Base-by-base conservation (phyloP, 2,888 invertebrate genomes). In the Trisateles emortualis region DNA sequence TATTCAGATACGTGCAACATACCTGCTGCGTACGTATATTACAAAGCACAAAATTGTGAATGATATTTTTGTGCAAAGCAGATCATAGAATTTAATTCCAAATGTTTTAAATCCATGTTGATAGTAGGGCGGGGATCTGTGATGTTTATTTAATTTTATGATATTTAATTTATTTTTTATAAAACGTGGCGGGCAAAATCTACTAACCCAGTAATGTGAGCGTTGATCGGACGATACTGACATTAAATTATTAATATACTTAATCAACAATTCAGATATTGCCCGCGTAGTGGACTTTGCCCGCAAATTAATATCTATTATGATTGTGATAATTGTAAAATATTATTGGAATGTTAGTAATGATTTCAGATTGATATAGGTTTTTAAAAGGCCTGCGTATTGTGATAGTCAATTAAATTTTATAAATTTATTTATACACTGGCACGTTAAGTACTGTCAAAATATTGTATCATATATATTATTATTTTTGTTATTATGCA, bases 381-480 rank as follows among this genome's bases (percentile, higher is more conserved):
- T 74, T 77, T 78, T 76, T 2, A 58, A 68, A 79, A 77, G 69
- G 72, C 78, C 76, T 70, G 57, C 36, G 8, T 63, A 68, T 68
- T 79, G 79, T 82, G 82, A 83, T 83, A 81, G 70, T 75, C 68
- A 71, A 66, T 61, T 61, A 58, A 66, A 59, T 59, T 54, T 57
- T 61, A 52, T 66, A 53, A 38, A 63, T 64, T 63, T 66, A 62
- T 63, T 65, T 62, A 55, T 61, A 59, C 53, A 61, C 58, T 48
- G 53, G 44, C 47, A 59, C 64, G 59, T 70, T 60, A 60, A 60
- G 55, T 67, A 62, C 64, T 64, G 53, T 65, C 67, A 52, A 49
- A 42, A 67, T 66, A 63, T 64, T 65, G 63, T 49, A 57, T 59
- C n/a, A 48, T 53, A 51, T 50, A 45, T 55, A 61, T 68, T 61